phyloP scores from a whole-genome alignment of 2,113 vertebrate species.

The Echinops telfairi region DNA sequence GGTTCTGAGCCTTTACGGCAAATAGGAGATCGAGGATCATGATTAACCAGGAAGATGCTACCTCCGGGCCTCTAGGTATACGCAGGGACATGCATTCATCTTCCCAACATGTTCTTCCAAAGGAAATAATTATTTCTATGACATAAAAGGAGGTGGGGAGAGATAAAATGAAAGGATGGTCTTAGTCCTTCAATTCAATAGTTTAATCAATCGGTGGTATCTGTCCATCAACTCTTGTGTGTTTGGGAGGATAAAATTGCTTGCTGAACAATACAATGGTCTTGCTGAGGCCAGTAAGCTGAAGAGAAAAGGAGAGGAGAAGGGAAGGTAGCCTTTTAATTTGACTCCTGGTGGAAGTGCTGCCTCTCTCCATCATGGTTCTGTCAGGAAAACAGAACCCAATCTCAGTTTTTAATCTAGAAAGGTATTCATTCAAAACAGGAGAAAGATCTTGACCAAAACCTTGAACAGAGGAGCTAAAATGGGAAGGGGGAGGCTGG shows the following conservation, averaged over 20 bases:
- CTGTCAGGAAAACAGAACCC: background rate
- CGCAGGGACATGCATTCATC: background rate
- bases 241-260: background rate
- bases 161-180: background rate
- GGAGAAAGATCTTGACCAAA: background rate
- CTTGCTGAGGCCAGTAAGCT: background rate
- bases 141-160: background rate
- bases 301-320: background rate
- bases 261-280: background rate
- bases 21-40: background rate
- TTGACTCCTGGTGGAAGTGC: background rate
- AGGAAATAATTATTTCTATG: background rate
- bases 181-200: background rate
- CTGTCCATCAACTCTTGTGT: background rate
- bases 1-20: background rate
- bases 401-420: background rate
- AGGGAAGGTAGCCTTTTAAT: background rate
- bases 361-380: background rate
- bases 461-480: background rate
- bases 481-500: background rate
- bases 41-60: background rate
- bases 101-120: background rate
- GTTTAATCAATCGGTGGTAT: background rate
- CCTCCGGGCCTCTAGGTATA: background rate
- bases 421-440: background rate